Evolutionary conservation across 2,113 vertebrate genomes (phyloP).

Genomic region (Ptychochromis oligacanthus): DNA sequence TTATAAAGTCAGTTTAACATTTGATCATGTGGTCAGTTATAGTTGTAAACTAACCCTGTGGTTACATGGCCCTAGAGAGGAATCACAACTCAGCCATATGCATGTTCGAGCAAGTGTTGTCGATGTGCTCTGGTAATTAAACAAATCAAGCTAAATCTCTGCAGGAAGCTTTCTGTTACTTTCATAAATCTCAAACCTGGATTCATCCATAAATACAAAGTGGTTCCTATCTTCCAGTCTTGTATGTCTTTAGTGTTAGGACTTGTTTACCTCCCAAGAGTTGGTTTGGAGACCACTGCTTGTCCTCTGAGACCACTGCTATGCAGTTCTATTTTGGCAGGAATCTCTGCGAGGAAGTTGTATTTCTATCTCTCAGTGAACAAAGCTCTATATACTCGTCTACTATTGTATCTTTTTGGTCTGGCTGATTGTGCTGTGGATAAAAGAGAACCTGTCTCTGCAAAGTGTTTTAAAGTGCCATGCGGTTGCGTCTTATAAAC

Average conservation of each 20-base stretch:
- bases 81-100: background rate
- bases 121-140: background rate
- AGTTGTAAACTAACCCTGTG: background rate
- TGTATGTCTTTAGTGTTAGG: background rate
- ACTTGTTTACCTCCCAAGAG: background rate
- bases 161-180: background rate
- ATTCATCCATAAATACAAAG: background rate
- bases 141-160: background rate
- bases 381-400: background rate
- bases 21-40: background rate
- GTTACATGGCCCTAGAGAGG: background rate
- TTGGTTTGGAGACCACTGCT: background rate
- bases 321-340: background rate
- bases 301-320: background rate
- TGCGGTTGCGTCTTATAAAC: background rate
- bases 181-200: background rate
- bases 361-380: background rate
- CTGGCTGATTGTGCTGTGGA: background rate
- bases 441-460: rapidly evolving
- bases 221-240: background rate
- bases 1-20: background rate
- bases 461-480: background rate
- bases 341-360: background rate
- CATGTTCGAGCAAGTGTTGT: background rate
- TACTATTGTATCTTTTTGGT: background rate